A percentile compares a stretch with the other conserved stretches of the same genome.
These are phyloP conservation scores for Ctenicera cuprea DNA, from an alignment of 2,888 invertebrate species.

Conservation along the genomic window DNA sequence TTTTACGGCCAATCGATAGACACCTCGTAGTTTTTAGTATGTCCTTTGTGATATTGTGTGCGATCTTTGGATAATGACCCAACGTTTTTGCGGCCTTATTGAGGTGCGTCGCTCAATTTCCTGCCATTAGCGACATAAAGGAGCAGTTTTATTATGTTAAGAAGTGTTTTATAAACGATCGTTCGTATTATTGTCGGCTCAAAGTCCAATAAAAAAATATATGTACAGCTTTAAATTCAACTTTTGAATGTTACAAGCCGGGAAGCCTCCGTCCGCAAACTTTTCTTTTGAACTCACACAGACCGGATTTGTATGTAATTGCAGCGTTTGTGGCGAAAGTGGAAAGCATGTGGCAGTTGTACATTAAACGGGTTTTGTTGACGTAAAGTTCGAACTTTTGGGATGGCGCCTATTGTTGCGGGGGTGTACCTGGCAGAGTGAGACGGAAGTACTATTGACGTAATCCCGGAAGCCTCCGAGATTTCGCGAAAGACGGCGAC, in stretches of 20 bases:
- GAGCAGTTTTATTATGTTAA: constrained; percentile 41
- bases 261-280: neutral
- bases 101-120: constrained; percentile 48
- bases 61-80: constrained; percentile 43
- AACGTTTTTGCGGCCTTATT: constrained; percentile 40
- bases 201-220: neutral
- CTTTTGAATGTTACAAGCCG: neutral
- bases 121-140: constrained; percentile 48
- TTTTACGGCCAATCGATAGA: constrained; percentile 48
- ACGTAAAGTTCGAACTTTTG: constrained; percentile 44
- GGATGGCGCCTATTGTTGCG: constrained; percentile 61
- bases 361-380: constrained; percentile 14
- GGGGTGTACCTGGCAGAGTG: constrained; percentile 65
- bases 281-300: neutral
- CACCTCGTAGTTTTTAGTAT: constrained; percentile 34
- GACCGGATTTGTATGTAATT: constrained; percentile 17
- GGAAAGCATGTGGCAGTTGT: constrained; percentile 4
- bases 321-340: constrained; percentile 4
- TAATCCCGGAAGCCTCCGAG: constrained; percentile 68
- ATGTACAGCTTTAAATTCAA: neutral
- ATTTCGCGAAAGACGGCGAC: constrained; percentile 57
- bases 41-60: constrained; percentile 42
- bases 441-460: constrained; percentile 70
- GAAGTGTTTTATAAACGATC: constrained; percentile 19
- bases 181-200: neutral